Evolutionary conservation across 2,113 vertebrate genomes (phyloP), one percentile per base, ranked within the genome.

Genomic region (Bos javanicus): DNA sequence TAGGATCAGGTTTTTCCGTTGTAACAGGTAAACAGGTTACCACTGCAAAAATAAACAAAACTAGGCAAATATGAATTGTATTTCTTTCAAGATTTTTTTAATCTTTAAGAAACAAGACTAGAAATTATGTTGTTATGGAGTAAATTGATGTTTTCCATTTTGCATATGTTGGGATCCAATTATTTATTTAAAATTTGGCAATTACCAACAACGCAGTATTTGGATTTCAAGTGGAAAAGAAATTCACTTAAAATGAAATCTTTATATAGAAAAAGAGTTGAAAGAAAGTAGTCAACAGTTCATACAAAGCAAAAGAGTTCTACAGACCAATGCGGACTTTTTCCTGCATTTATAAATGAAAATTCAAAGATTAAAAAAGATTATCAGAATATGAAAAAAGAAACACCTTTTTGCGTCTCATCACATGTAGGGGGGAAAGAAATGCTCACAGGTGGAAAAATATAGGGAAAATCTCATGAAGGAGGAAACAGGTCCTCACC

Each of bases 131-230:
- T 93, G 21, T 62, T 80, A 93, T 21, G 43, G 52, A 74, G 33
- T 62, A 88, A 88, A 59, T 48, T 86, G 64, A 56, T 91, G 46
- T 59, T 56, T 50, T 74, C 74, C 39, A 15, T 64, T 60, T 48
- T 91, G 21, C 12, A 83, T 93, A 71, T 54, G 64, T 3, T 67
- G 33, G 82, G 16, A 81, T 93, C 89, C 30, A 94, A 64, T 59
- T 90, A 54, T 59, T 97, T 76, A 92, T 62, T 95, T 93, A 90
- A 94, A 95, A 97, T 43, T 82, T 80, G 33, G 25, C 83, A 97
- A 81, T 87, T 36, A 91, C 30, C 30, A 59, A 89, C 17, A 9
- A 64, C 25, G 87, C 46, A 26, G 62, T 59, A 89, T 93, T 95
- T 94, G 83, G 28, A 91, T 16, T 87, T 82, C 56, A 95, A 80